Evolutionary conservation across 2,113 vertebrate genomes (phyloP).

Genomic region (Chinchilla lanigera): DNA sequence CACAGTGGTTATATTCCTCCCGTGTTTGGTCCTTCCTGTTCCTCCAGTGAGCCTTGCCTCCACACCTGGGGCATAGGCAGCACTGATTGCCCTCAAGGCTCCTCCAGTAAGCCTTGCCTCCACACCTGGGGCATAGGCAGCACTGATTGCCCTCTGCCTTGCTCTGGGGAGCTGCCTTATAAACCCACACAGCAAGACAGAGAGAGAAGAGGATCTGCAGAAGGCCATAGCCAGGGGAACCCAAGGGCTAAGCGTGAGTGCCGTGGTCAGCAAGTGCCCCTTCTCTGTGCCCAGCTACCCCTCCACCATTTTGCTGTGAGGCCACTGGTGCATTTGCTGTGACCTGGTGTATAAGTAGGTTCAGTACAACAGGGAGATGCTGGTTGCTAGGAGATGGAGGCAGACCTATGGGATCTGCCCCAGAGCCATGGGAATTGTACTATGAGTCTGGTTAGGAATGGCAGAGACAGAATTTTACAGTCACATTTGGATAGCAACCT

Average conservation of each 20-base stretch:
- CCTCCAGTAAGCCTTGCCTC: background rate
- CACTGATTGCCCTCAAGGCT: too few species aligned
- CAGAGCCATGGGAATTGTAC: background rate
- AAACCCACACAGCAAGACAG: background rate
- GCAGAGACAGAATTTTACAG: background rate
- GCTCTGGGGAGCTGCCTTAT: background rate
- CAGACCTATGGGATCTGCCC: background rate
- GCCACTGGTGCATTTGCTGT: background rate
- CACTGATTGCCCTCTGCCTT: background rate
- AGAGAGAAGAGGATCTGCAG: background rate
- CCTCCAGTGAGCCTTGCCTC: background rate
- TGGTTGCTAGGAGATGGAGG: background rate
- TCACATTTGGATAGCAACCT: background rate
- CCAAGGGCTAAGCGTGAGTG: background rate
- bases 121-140: background rate
- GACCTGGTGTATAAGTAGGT: background rate
- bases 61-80: background rate
- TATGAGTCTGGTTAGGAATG: background rate
- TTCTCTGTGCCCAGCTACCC: background rate
- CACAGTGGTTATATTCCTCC: background rate
- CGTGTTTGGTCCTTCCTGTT: background rate
- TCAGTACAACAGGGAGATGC: background rate
- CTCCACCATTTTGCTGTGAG: background rate
- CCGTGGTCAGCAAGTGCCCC: background rate
- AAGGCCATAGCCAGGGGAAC: background rate